Evolutionary conservation across 2,888 invertebrate genomes (phyloP), one percentile per base, ranked within the genome.

Genomic region (Drosophila putrida): DNA sequence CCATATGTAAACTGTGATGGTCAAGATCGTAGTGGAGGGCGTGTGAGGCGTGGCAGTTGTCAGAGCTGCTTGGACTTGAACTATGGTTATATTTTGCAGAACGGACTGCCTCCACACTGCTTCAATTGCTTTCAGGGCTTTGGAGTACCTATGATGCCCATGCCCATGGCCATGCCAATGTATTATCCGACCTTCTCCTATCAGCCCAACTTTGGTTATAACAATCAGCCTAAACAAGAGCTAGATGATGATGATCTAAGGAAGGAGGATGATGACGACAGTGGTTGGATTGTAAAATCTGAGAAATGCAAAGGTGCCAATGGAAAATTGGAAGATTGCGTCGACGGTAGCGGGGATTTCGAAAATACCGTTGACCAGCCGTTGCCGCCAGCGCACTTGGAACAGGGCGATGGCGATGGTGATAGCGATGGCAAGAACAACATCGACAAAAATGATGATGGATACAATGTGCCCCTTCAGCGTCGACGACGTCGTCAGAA

Each of bases 81-180:
- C 6, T 90, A 85, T 44, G 78, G 71, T 8, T 61, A 76, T 13
- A 67, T 90, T 4, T 35, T 90, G 15, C 67, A 70, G 6, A 46
- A 71, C 4, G 88, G 90, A 0, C 31, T 89, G 6, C 90, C 90
- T 0, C 4, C 53, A 1, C 68, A 78, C 4, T 90, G 90, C 25
- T 38, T 4, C 0, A 53, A 41, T 4, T 90, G 90, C 47, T 73
- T 75, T 58, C 53, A 62, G 27, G 57, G 51, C 9, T 58, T 41
- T 4, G 57, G 28, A 0, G 33, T 58, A 0, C 68, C 80, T 4
- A 15, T 82, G 13, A 70, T 83, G 60, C 62, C 59, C 4, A 13
- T 82, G n/a, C 31, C 31, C 31, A 71, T 80, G 60, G 61, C 71
- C 5, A 46, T 77, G 55, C 71, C 72, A 5, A 41, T 78, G 28